phyloP scores from a whole-genome alignment of 2,797 vertebrate species.

The Poecilia velifera region DNA sequence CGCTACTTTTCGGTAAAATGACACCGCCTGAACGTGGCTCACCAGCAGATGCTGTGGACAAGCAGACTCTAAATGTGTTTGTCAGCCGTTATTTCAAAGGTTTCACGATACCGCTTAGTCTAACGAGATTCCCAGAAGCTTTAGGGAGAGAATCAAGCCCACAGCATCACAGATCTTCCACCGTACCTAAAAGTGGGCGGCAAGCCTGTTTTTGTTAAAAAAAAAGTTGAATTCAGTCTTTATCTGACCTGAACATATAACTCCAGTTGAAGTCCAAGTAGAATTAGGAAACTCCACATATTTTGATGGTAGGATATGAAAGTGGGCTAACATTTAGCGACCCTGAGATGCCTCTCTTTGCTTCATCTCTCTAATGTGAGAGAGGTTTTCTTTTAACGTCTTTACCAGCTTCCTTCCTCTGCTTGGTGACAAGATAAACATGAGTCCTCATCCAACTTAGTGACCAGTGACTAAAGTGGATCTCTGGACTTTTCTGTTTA shows the following conservation, averaged over 20 bases:
- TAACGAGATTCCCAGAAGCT: background rate
- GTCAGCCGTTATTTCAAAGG: background rate
- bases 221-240: background rate
- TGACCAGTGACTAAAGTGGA: background rate
- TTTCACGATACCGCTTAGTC: background rate
- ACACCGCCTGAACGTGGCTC: background rate
- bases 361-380: background rate
- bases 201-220: background rate
- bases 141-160: background rate
- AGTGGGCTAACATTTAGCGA: background rate
- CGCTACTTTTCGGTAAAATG: constrained; percentile 93
- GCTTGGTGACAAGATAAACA: background rate
- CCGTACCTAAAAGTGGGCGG: background rate
- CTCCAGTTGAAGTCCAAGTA: background rate
- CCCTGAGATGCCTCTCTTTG: background rate
- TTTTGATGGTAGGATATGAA: background rate
- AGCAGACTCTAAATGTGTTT: background rate
- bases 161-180: background rate
- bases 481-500: background rate
- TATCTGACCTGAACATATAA: background rate
- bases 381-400: background rate
- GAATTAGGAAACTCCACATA: background rate
- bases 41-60: background rate
- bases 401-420: background rate
- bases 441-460: background rate